These are phyloP conservation scores for Vulpes lagopus DNA, from an alignment of 2,113 vertebrate species.

Conservation along the genomic window DNA sequence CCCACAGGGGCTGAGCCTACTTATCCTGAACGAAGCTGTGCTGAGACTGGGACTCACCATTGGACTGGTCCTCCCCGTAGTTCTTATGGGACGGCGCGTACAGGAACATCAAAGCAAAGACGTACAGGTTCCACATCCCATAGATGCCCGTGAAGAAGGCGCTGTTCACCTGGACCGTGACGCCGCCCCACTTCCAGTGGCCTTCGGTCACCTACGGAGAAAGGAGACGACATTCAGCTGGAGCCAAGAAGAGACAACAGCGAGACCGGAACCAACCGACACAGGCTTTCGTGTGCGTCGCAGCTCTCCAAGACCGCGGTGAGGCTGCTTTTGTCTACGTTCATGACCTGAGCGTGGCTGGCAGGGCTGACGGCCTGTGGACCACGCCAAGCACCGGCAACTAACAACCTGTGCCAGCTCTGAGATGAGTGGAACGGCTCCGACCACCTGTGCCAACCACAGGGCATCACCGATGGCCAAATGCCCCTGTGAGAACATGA, in stretches of 20 bases:
- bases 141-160: slow-evolving; percentile 99
- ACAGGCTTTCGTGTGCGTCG: background rate
- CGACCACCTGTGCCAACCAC: background rate
- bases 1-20: background rate
- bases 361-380: background rate
- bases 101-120: slow-evolving; percentile 98
- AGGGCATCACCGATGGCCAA: background rate
- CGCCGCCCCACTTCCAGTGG: slow-evolving; percentile 96
- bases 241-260: background rate
- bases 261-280: background rate
- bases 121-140: slow-evolving; percentile 99
- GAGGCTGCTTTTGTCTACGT: slow-evolving; percentile 34
- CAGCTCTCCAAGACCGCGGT: background rate
- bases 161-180: slow-evolving; percentile 95
- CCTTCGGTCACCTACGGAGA: slow-evolving; percentile 94
- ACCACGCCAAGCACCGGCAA: background rate
- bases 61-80: slow-evolving; percentile 95
- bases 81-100: slow-evolving; percentile 98
- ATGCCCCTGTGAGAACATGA: background rate
- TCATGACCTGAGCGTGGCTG: slow-evolving; percentile 11
- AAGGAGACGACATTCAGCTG: background rate
- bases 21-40: background rate
- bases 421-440: slow-evolving; percentile 30
- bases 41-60: slow-evolving; percentile 85
- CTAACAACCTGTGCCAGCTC: background rate